Conservation (phyloP, 1,140 invertebrate species). For the Heliconius nattereri region DNA sequence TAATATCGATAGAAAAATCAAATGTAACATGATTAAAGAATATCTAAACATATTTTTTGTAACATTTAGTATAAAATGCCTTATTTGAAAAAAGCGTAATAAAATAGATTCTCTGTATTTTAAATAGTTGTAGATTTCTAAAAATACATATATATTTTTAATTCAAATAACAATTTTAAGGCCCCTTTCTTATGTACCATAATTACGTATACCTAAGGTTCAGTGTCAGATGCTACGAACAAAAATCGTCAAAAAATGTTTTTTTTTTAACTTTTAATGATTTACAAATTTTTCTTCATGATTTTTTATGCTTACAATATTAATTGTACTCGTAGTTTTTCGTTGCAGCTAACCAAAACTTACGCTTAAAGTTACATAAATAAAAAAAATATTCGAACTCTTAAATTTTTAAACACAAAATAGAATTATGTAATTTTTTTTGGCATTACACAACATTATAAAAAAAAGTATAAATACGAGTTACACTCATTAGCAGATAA, state of each 20-base stretch:
- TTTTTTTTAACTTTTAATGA: neutral
- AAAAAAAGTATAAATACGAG: constrained; percentile 66
- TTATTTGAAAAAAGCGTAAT: constrained; percentile 66
- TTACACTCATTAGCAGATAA: constrained; percentile 65
- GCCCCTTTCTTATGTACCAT: constrained; percentile 70
- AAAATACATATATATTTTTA: constrained; percentile 65
- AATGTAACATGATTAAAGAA: constrained; percentile 23
- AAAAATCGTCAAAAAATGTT: constrained; percentile 28
- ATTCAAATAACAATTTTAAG: constrained; percentile 65
- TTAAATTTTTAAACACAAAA: constrained; percentile 70
- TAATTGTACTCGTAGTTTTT: constrained; percentile 55
- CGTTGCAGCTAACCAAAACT: constrained; percentile 64
- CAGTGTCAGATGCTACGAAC: constrained; percentile 57
- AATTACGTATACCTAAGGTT: constrained; percentile 70
- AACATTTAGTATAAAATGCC: constrained; percentile 63
- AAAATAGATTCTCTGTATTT: constrained; percentile 74
- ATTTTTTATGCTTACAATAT: neutral
- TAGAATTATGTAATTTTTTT: constrained; percentile 71
- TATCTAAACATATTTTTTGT: constrained; percentile 39
- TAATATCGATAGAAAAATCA: constrained; percentile 4
- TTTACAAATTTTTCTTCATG: neutral
- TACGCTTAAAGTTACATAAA: constrained; percentile 57
- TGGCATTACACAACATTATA: constrained; percentile 75
- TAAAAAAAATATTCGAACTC: constrained; percentile 72
- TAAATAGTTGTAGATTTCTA: constrained; percentile 62